Evolutionary conservation across 2,888 invertebrate species (phyloP).

Genomic region (Idaea biselata): DNA sequence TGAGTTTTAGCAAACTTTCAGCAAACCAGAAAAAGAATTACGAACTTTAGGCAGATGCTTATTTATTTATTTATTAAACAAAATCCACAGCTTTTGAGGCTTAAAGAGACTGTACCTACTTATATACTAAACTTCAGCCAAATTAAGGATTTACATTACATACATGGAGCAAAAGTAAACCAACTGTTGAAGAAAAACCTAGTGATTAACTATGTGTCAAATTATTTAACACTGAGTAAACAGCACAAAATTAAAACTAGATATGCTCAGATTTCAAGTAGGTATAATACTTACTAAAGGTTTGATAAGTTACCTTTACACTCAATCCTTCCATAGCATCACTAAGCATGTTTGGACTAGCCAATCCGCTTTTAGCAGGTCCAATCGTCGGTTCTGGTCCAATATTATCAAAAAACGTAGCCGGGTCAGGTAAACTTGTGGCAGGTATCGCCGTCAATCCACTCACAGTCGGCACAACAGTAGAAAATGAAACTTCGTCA

Average conservation of each 20-base stretch:
- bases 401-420: conserved; percentile 75
- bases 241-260: not conserved
- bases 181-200: too few species aligned
- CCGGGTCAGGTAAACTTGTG: conserved; percentile 68
- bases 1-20: too few species aligned
- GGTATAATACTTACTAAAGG: not conserved
- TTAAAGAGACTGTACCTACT: too few species aligned
- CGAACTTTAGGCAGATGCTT: too few species aligned
- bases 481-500: conserved; percentile 57
- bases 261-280: not conserved
- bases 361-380: conserved; percentile 45
- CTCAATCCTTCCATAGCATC: conserved; percentile 66
- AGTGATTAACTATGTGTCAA: too few species aligned
- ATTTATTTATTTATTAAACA: too few species aligned
- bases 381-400: conserved; percentile 64
- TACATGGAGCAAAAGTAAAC: too few species aligned
- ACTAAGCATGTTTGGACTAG: conserved; percentile 47
- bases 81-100: too few species aligned
- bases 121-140: too few species aligned
- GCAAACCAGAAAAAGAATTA: too few species aligned
- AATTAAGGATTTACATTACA: too few species aligned
- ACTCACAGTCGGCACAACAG: conserved; percentile 62
- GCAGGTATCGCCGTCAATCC: conserved; percentile 60
- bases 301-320: conserved; percentile 49
- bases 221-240: too few species aligned